These are phyloP conservation scores for Stercorarius parasiticus DNA, from an alignment of 2,113 vertebrate genomes.

Conservation along the genomic window DNA sequence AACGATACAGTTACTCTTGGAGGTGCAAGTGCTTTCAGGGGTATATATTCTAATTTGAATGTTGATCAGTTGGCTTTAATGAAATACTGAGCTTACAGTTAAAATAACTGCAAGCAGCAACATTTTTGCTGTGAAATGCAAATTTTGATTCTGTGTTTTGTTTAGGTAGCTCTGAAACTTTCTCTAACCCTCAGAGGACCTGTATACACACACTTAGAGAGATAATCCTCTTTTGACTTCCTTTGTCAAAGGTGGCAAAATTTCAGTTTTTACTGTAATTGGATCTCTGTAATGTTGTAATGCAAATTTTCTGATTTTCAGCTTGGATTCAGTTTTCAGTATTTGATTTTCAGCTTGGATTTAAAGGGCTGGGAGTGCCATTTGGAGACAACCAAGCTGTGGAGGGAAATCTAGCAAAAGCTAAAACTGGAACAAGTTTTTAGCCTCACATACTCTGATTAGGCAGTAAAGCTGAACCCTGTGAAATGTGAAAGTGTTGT, in stretches of 20 bases:
- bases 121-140: neutral
- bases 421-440: neutral
- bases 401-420: neutral
- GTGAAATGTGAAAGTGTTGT: neutral
- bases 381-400: neutral
- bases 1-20: neutral
- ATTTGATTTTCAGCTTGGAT: neutral
- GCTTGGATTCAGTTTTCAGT: neutral
- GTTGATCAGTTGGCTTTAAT: neutral
- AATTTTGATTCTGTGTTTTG: neutral
- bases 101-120: neutral
- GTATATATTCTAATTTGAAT: neutral
- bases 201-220: neutral
- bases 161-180: neutral
- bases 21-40: neutral
- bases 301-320: neutral
- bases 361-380: neutral
- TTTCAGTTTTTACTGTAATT: neutral
- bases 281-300: neutral
- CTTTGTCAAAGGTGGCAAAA: neutral
- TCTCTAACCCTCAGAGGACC: neutral
- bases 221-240: neutral
- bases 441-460: neutral
- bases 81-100: neutral
- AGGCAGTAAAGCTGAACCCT: neutral